phyloP scores from a whole-genome alignment of 2,113 vertebrate genomes.

The Hirundichthys speculiger region DNA sequence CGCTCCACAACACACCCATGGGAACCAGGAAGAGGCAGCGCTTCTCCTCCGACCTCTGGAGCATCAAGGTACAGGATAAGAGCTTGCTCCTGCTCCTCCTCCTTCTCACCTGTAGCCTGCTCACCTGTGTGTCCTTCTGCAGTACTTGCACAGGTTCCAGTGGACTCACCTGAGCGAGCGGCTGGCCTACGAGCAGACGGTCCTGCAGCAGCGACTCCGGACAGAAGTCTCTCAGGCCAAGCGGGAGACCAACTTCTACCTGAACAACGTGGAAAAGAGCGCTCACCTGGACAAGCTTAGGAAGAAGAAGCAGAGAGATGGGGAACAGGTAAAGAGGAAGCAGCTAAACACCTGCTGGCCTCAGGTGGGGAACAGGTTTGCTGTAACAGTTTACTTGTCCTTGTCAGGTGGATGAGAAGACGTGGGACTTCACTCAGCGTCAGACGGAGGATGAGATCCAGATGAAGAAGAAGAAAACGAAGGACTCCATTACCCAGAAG shows the following conservation, averaged over 20 bases:
- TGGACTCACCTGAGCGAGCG: constrained; percentile 92
- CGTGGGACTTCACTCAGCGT: constrained; percentile 87
- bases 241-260: constrained; percentile 89
- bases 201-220: constrained; percentile 86
- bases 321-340: constrained; percentile 62
- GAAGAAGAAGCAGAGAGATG: constrained; percentile 54
- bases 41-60: constrained; percentile 87
- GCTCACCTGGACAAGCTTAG: constrained; percentile 75
- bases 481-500: constrained; percentile 62
- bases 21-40: constrained; percentile 81
- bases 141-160: constrained; percentile 92
- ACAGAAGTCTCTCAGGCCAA: constrained; percentile 90
- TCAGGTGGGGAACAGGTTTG: too few species aligned
- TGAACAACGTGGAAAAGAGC: constrained; percentile 88
- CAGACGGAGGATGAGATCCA: constrained; percentile 87
- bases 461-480: constrained; percentile 64
- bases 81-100: neutral
- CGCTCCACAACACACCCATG: constrained; percentile 88
- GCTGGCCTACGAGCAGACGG: constrained; percentile 87
- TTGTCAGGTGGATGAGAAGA: constrained; percentile 69
- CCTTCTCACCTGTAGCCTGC: neutral
- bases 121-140: neutral
- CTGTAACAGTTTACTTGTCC: neutral
- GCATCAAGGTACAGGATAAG: constrained; percentile 82
- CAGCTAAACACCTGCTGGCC: too few species aligned